Percentiles rank a stretch among this genome's conserved stretches.
Conservation (phyloP, 2,888 invertebrate species). For the Cinara cedri region DNA sequence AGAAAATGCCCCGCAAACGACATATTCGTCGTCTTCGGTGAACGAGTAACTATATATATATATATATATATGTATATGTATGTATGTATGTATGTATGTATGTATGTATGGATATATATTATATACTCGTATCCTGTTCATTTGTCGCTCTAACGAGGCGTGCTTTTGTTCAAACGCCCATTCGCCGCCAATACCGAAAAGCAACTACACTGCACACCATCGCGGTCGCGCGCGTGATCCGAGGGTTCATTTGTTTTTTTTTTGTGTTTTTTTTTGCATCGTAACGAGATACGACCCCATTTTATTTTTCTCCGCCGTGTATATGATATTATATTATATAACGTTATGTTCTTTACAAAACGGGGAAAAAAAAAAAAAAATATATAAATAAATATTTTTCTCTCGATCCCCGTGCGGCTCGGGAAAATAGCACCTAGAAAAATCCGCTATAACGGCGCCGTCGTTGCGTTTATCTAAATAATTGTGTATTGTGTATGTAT, state of each 20-base stretch:
- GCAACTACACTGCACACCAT: not conserved
- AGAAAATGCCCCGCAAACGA: slow-evolving; percentile 19
- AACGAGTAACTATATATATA: not conserved
- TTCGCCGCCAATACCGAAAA: slow-evolving; percentile 2
- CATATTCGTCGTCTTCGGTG: slow-evolving; percentile 1
- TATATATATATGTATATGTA: too few relatives aligned
- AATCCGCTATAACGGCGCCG: too few relatives aligned
- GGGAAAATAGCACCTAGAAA: too few relatives aligned
- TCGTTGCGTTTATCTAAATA: too few relatives aligned
- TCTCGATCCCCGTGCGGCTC: not conserved
- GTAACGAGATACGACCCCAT: slow-evolving; percentile 1
- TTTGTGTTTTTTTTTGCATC: too few relatives aligned
- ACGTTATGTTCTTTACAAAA: not conserved
- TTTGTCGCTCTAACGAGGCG: slow-evolving; percentile 43
- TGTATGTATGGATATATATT: too few relatives aligned
- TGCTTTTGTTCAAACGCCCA: slow-evolving; percentile 30
- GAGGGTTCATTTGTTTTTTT: slow-evolving; percentile 40
- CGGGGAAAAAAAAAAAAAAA: too few relatives aligned
- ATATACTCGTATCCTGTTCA: slow-evolving; percentile 10
- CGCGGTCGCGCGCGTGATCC: not conserved
- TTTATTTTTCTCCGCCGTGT: too few relatives aligned
- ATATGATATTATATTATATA: too few relatives aligned
- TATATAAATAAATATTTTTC: slow-evolving; percentile 6
- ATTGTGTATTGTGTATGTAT: too few relatives aligned
- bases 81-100: too few relatives aligned